A percentile compares a stretch with the other conserved stretches of the same genome.
Evolutionary conservation across 92 coral and sea anemone species (phyloP).

Genomic region (Anthopleura xanthogrammica): DNA sequence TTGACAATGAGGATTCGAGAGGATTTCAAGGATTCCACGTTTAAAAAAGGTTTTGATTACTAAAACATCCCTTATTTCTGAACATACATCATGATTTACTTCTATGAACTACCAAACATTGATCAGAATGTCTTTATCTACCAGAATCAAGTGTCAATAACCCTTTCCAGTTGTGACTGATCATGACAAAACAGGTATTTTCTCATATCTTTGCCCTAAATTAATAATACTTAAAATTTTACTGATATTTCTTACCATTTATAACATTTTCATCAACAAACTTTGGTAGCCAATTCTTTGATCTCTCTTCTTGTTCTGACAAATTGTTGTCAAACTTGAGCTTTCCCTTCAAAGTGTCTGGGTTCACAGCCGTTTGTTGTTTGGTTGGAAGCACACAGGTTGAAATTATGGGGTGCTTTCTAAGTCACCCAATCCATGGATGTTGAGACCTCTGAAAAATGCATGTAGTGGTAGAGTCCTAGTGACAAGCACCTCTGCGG

Average conservation of each 20-base stretch:
- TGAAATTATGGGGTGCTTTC: slow-evolving; percentile 29
- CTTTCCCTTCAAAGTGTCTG: slow-evolving; percentile 16
- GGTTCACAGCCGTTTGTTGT: slow-evolving; percentile 21
- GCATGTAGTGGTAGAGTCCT: slow-evolving; percentile 35
- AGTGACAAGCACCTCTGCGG: slow-evolving; percentile 35
- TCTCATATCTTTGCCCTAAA: background rate
- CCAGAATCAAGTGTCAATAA: background rate
- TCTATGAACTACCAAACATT: background rate
- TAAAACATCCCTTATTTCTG: background rate
- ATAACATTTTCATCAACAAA: background rate
- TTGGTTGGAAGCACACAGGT: slow-evolving; percentile 24
- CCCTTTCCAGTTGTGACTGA: background rate
- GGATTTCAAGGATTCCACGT: too few relatives aligned
- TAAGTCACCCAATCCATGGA: slow-evolving; percentile 36
- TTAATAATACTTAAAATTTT: background rate
- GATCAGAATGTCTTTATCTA: background rate
- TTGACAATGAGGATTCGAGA: slow-evolving; percentile 1
- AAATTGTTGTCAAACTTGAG: background rate
- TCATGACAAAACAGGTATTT: background rate
- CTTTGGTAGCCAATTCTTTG: slow-evolving; percentile 6
- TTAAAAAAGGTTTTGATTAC: slow-evolving; percentile 2
- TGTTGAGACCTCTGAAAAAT: slow-evolving; percentile 42
- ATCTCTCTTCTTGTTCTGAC: background rate
- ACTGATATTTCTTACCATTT: background rate
- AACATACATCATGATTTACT: background rate